phyloP scores from a whole-genome alignment of 1,140 invertebrate genomes.

The Sycophila sp. region DNA sequence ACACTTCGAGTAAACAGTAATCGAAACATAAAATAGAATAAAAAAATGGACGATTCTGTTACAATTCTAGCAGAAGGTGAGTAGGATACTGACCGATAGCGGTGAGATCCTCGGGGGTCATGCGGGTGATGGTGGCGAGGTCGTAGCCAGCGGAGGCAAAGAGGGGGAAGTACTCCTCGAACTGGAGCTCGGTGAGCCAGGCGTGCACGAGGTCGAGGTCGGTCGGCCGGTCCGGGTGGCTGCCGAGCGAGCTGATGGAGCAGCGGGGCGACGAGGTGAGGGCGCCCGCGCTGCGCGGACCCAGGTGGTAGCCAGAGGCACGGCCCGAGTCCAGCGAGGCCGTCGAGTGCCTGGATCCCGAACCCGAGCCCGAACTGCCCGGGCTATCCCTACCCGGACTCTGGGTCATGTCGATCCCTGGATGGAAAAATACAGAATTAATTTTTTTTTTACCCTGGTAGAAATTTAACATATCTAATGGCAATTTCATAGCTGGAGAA shows the following conservation, averaged over 20 bases:
- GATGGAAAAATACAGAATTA: too few relatives aligned
- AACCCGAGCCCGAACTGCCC: conserved; percentile 88
- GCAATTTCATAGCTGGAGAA: too few relatives aligned
- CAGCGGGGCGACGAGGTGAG: conserved; percentile 70
- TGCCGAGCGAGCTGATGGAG: conserved; percentile 80
- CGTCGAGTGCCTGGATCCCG: conserved; percentile 88
- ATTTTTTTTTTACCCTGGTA: too few relatives aligned
- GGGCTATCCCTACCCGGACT: conserved; percentile 90
- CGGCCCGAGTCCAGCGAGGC: conserved; percentile 92
- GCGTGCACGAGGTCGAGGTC: conserved; percentile 89
- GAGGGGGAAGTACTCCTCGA: conserved; percentile 94
- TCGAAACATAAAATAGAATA: background rate
- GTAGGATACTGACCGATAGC: conserved; percentile 71
- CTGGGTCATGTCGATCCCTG: conserved; percentile 76
- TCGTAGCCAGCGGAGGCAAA: conserved; percentile 97
- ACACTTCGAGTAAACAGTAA: background rate
- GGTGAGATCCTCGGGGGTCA: conserved; percentile 95
- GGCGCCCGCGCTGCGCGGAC: conserved; percentile 63
- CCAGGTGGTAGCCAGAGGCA: conserved; percentile 77
- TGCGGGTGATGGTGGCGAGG: conserved; percentile 94
- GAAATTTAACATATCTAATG: too few relatives aligned
- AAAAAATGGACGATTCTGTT: background rate
- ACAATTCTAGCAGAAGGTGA: too few relatives aligned
- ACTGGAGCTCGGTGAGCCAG: conserved; percentile 94
- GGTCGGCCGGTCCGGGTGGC: conserved; percentile 71